Conservation (phyloP, 2,888 invertebrate species). For the Dilophus febrilis region DNA sequence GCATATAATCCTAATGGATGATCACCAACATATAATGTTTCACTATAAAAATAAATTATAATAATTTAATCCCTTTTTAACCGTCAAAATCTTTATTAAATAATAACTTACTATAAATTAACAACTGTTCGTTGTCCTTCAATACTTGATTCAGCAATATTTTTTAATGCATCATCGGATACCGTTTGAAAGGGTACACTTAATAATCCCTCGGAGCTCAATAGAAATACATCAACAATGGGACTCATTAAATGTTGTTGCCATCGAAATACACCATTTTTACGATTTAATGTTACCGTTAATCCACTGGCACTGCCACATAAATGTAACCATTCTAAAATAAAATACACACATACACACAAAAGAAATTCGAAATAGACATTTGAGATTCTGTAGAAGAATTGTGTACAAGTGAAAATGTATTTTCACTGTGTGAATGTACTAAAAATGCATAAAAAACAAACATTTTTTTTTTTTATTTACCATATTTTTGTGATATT, state of each 20-base stretch:
- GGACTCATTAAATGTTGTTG: slow-evolving; percentile 74
- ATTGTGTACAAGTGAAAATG: slow-evolving; percentile 1
- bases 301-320: slow-evolving; percentile 79
- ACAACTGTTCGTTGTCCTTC: slow-evolving; percentile 43
- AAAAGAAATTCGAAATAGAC: neutral
- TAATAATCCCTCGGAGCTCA: slow-evolving; percentile 58
- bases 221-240: slow-evolving; percentile 72
- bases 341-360: neutral
- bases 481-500: slow-evolving; percentile 64
- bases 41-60: slow-evolving; percentile 38
- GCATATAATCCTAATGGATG: slow-evolving; percentile 74
- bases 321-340: slow-evolving; percentile 68
- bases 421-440: neutral
- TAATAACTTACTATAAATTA: slow-evolving; percentile 37
- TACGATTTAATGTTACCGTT: slow-evolving; percentile 67
- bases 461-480: slow-evolving; percentile 19
- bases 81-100: too few species aligned
- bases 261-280: slow-evolving; percentile 70
- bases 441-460: slow-evolving; percentile 4
- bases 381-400: neutral
- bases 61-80: slow-evolving; percentile 1
- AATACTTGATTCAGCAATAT: slow-evolving; percentile 43
- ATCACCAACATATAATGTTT: slow-evolving; percentile 85
- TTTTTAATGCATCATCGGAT: slow-evolving; percentile 67
- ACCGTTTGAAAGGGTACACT: slow-evolving; percentile 79